Percentiles rank a stretch among this genome's conserved stretches.
Evolutionary conservation across 1,140 invertebrate species (phyloP).

Genomic region (Pseudomyrmex pallidus): DNA sequence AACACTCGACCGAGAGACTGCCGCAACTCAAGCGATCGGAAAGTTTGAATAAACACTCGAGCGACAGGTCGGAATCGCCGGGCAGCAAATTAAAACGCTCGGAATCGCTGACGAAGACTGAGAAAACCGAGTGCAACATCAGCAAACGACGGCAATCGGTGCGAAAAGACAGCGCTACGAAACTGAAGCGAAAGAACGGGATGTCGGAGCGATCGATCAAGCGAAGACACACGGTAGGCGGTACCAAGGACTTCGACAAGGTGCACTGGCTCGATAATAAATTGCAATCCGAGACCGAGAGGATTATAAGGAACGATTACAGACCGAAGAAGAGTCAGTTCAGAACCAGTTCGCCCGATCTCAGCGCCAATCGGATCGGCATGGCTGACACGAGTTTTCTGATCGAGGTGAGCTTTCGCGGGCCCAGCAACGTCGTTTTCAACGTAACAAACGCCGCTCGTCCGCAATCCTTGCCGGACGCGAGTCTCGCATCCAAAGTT

Average conservation of each 20-base stretch:
- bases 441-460: conserved; percentile 84
- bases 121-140: conserved; percentile 93
- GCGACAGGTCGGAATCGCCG: conserved; percentile 81
- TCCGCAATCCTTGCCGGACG: conserved; percentile 86
- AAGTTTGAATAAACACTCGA: conserved; percentile 86
- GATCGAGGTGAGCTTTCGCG: conserved; percentile 86
- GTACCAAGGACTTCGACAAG: conserved; percentile 93
- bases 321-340: conserved; percentile 85
- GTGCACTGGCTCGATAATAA: conserved; percentile 87
- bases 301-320: conserved; percentile 84
- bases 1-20: conserved; percentile 82
- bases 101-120: conserved; percentile 91
- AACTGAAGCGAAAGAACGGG: conserved; percentile 90
- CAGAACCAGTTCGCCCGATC: conserved; percentile 88
- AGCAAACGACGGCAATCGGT: conserved; percentile 88
- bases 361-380: conserved; percentile 85
- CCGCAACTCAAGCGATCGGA: conserved; percentile 86
- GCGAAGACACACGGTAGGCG: conserved; percentile 95
- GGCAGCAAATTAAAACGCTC: conserved; percentile 86
- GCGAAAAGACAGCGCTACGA: conserved; percentile 86
- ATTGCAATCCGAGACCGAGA: conserved; percentile 84
- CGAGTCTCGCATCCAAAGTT: conserved; percentile 83
- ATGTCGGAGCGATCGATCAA: conserved; percentile 92
- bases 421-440: conserved; percentile 86
- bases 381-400: conserved; percentile 83